phyloP scores from a whole-genome alignment of 2,113 vertebrate genomes.

The Naja naja region DNA sequence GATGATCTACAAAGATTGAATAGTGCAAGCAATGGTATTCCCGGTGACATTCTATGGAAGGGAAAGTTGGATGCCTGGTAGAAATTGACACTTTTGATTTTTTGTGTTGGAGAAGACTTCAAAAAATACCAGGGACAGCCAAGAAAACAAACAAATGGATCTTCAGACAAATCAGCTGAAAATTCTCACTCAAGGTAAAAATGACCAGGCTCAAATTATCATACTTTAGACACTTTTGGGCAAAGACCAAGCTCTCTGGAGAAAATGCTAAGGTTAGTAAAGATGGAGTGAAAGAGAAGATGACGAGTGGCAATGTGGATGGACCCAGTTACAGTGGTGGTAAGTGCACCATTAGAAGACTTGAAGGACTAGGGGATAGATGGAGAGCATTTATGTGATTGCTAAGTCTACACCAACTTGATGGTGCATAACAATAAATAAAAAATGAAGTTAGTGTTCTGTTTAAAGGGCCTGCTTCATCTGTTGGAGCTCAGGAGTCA shows the following conservation, averaged over 20 bases:
- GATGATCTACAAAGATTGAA: neutral
- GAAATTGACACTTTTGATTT: neutral
- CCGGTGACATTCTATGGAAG: neutral
- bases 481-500: neutral
- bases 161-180: neutral
- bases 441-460: neutral
- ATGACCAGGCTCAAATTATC: neutral
- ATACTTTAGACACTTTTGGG: neutral
- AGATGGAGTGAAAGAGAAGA: neutral
- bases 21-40: neutral
- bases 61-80: neutral
- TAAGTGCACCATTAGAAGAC: neutral
- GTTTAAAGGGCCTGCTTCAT: neutral
- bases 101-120: neutral
- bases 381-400: neutral
- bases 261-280: neutral
- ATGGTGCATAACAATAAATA: neutral
- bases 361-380: neutral
- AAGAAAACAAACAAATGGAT: neutral
- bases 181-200: neutral
- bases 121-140: neutral
- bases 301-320: neutral
- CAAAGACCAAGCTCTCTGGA: neutral
- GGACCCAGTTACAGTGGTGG: neutral
- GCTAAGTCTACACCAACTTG: neutral